Evolutionary conservation across 1,140 invertebrate genomes (phyloP).

Genomic region (Conopomorpha cramerella): DNA sequence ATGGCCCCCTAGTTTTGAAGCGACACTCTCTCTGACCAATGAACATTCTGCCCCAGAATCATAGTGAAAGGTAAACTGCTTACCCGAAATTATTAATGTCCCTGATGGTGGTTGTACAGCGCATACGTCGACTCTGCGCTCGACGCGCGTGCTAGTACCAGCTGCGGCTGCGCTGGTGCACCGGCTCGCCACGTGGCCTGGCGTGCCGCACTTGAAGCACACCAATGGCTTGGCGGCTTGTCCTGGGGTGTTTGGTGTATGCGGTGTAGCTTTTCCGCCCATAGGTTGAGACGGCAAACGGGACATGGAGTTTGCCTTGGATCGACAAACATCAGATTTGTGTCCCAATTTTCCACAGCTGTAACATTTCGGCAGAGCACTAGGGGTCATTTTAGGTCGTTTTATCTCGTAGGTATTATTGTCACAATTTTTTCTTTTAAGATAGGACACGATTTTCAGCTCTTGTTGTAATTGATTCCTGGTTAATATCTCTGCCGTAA

Average conservation of each 20-base stretch:
- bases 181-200: too few species aligned
- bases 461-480: conserved; percentile 7
- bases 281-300: too few species aligned
- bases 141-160: neutral
- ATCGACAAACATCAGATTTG: too few species aligned
- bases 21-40: neutral
- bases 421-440: neutral
- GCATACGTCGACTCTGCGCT: conserved; percentile 1
- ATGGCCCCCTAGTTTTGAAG: neutral
- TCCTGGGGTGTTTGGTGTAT: too few species aligned
- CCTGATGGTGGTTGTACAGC: neutral
- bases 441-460: conserved; percentile 3
- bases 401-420: neutral
- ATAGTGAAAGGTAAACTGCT: conserved; percentile 2
- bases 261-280: too few species aligned
- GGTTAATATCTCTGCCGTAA: neutral
- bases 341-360: neutral
- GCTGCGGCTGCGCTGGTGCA: neutral
- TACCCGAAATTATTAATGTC: neutral
- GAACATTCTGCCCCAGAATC: too few species aligned
- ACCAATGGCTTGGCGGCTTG: too few species aligned
- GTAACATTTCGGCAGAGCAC: neutral
- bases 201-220: too few species aligned
- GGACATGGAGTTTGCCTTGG: too few species aligned
- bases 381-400: neutral